Evolutionary conservation across 1,140 invertebrate species (phyloP), one percentile per base, ranked within the genome.

Genomic region (Brachionus koreanus): DNA sequence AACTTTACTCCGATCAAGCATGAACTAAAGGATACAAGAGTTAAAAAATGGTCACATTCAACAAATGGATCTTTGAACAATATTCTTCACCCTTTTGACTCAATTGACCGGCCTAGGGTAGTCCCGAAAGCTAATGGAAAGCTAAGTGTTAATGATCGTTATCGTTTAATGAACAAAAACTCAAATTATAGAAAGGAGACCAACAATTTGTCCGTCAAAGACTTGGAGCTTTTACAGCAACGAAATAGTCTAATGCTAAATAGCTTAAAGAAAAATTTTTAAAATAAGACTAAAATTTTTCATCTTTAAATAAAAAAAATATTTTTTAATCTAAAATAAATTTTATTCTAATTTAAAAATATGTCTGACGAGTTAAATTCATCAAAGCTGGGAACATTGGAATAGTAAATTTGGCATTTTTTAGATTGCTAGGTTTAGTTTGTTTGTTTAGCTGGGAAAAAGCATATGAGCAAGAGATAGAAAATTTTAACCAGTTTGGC

Each of bases 341-440:
- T 16, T 37, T 65, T 61, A 23, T 67, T 91, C 83, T 95, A 87
- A 1, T 93, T 92, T 87, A 93, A 94, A 33, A 69, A 65, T 23
- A 82, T 81, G 76, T 37, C 76, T 19, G 57, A 69, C 16, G 83
- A 83, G 25, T 35, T 83, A 9, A 69, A 25, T 35, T 69, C 83
- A 33, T 83, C 74, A 25, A 74, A 82, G 16, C 35, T 83, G 13
- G 83, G 83, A 33, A 83, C 83, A 42, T 57, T 69, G 35, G 83
- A 83, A 83, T 83, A 83, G 83, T 83, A 67, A 33, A 83, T 39
- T 39, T 81, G 5, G 5, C 16, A 0, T 35, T 6, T 12, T n/a
- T 12, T 13, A 19, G 7, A 57, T 4, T 3, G 33, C 1, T n/a
- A 75, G 4, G n/a, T 49, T 52, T 16, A 49, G 3, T 52, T 75